These are phyloP conservation scores for Gymnarchus niloticus DNA, from an alignment of 2,113 vertebrate species.

Conservation along the genomic window DNA sequence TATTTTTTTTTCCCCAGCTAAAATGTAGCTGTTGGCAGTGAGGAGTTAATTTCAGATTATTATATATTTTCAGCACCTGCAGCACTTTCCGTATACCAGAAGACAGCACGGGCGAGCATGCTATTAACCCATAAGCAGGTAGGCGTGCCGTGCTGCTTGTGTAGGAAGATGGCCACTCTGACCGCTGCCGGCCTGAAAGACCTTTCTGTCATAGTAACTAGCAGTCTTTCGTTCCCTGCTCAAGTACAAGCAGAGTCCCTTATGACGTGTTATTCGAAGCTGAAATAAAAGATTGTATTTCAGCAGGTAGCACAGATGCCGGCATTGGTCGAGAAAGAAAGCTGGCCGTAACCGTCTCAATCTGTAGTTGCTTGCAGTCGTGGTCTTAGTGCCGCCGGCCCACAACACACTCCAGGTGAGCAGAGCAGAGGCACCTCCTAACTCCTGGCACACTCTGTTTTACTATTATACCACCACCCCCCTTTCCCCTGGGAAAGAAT, in stretches of 20 bases:
- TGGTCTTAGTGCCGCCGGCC: background rate
- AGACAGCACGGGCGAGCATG: background rate
- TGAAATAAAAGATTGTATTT: background rate
- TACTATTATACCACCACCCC: background rate
- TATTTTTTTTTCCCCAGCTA: conserved; percentile 51
- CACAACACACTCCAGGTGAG: background rate
- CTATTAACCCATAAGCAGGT: background rate
- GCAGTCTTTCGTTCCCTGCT: background rate
- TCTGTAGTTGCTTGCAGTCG: background rate
- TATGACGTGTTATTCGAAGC: background rate
- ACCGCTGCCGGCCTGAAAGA: background rate
- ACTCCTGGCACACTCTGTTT: background rate
- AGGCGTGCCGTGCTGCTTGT: background rate
- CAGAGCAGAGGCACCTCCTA: background rate
- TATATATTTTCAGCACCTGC: conserved; percentile 83
- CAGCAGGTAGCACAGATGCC: background rate
- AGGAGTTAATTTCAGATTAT: conserved; percentile 87
- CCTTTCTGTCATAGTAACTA: background rate
- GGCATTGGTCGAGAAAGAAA: background rate
- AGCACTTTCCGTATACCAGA: conserved; percentile 52
- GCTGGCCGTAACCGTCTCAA: conserved; percentile 19
- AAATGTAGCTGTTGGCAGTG: conserved; percentile 79
- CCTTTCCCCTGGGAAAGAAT: background rate
- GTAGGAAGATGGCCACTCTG: background rate
- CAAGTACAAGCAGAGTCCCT: background rate